A percentile compares a stretch with the other conserved stretches of the same genome.
These are phyloP conservation scores for Parazoanthus atlanticus DNA, from an alignment of 92 coral and sea anemone genomes.

Conservation along the genomic window DNA sequence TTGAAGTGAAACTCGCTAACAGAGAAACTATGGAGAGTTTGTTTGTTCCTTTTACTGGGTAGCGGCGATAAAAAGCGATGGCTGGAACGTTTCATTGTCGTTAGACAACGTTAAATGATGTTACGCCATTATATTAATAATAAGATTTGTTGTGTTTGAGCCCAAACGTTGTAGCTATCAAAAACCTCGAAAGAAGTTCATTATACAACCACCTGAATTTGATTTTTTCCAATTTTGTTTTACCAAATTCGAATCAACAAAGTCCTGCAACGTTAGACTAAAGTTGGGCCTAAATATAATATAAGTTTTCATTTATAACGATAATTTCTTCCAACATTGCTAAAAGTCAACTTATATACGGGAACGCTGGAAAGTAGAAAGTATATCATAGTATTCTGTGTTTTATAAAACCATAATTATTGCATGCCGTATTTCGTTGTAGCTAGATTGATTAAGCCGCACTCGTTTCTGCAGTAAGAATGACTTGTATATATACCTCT, in stretches of 20 bases:
- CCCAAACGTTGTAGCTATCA: background rate
- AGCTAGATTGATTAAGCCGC: background rate
- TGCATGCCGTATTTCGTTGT: background rate
- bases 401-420: background rate
- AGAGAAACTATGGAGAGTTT: background rate
- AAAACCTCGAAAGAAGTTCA: background rate
- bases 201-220: background rate
- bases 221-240: background rate
- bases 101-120: background rate
- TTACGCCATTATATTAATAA: background rate
- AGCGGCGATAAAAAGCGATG: background rate
- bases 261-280: background rate
- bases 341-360: background rate
- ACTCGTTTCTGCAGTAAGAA: background rate
- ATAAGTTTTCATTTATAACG: background rate
- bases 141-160: background rate
- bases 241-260: background rate
- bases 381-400: background rate
- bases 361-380: no score
- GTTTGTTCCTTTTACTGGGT: background rate
- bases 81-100: background rate
- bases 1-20: slow-evolving; percentile 57
- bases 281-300: no score
- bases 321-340: background rate
- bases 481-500: background rate